Percentiles rank a stretch among this genome's conserved stretches.
phyloP scores from a whole-genome alignment of 2,888 invertebrate genomes.

The Agrochola circellaris region DNA sequence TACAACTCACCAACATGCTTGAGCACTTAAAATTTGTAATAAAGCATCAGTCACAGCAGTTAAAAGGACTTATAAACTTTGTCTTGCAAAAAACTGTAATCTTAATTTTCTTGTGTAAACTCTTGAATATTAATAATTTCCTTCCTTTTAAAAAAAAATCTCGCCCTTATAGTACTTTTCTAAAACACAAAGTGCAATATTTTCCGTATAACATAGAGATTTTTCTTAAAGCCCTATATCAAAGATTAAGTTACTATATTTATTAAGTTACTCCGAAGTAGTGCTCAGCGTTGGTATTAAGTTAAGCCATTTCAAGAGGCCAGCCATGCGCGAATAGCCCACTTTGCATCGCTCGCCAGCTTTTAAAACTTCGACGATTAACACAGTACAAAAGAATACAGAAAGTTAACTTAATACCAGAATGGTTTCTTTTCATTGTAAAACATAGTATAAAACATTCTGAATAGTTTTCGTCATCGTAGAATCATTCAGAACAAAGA shows the following conservation, averaged over 20 bases:
- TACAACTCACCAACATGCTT: background rate
- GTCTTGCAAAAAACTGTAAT: background rate
- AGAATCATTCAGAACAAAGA: too few relatives aligned
- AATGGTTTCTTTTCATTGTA: too few relatives aligned
- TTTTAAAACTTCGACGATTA: constrained; percentile 45
- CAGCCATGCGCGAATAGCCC: constrained; percentile 56
- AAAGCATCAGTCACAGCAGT: background rate
- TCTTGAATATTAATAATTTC: background rate
- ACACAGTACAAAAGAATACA: constrained; percentile 35
- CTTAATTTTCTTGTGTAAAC: background rate
- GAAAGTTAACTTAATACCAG: background rate
- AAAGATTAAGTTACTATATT: constrained; percentile 31
- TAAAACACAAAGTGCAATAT: background rate
- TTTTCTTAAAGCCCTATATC: constrained; percentile 25
- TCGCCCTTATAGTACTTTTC: too few relatives aligned
- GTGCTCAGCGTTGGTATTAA: constrained; percentile 35
- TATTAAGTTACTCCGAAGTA: constrained; percentile 42
- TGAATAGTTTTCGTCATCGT: too few relatives aligned
- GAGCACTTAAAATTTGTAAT: background rate
- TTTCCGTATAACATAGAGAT: background rate
- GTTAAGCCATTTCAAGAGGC: constrained; percentile 51
- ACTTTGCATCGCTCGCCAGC: constrained; percentile 47
- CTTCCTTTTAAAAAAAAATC: background rate
- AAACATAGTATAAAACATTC: too few relatives aligned
- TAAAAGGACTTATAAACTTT: background rate